These are phyloP conservation scores for Nesogale talazaci DNA, from an alignment of 2,113 vertebrate genomes.

Conservation along the genomic window DNA sequence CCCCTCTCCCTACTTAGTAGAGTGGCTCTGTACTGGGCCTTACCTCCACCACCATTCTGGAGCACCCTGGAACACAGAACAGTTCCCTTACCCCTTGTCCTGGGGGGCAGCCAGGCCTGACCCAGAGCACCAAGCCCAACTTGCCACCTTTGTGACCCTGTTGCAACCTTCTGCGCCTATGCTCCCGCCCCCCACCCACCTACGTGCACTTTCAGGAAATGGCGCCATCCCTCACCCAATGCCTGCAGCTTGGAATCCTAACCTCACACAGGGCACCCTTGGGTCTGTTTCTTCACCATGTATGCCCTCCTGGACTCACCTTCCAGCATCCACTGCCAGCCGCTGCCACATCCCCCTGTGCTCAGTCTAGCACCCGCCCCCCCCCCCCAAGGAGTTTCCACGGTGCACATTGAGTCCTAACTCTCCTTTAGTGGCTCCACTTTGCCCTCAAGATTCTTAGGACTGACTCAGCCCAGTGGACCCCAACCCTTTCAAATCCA, in stretches of 20 bases:
- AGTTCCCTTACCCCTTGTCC: background rate
- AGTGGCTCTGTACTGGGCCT: background rate
- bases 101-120: background rate
- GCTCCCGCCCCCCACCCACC: too few species aligned
- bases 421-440: background rate
- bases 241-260: background rate
- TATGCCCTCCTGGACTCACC: background rate
- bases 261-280: background rate
- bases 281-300: background rate
- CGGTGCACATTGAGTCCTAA: background rate
- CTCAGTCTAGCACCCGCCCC: background rate
- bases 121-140: background rate
- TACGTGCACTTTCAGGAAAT: background rate
- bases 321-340: background rate
- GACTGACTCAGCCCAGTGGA: constrained; percentile 2
- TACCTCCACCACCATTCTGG: background rate
- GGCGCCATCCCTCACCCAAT: background rate
- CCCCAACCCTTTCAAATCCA: constrained; percentile 40
- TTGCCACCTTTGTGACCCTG: background rate
- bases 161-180: background rate
- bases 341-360: background rate
- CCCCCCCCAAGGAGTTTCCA: background rate
- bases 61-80: background rate
- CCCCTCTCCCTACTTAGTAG: background rate
- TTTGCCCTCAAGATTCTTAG: background rate